Evolutionary conservation across 2,113 vertebrate species (phyloP).

Genomic region (Ammodytes marinus): DNA sequence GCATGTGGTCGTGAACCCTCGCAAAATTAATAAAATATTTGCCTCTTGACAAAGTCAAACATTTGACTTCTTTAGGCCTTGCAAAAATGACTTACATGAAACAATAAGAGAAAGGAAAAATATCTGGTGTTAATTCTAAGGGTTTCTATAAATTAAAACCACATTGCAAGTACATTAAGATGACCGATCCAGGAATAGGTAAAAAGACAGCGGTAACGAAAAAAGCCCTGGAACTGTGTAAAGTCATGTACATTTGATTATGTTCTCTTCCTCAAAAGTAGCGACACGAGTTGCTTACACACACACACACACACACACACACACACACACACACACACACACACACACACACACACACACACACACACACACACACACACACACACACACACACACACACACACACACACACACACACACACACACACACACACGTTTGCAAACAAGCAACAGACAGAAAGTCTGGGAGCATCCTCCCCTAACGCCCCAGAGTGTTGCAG

Average conservation of each 20-base stretch:
- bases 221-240: not conserved
- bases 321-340: not conserved
- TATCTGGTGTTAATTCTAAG: not conserved
- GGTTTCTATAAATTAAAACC: not conserved
- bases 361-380: constrained; percentile 15
- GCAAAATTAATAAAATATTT: not conserved
- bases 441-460: constrained; percentile 13
- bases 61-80: not conserved
- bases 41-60: not conserved
- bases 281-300: not conserved
- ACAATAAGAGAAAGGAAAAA: not conserved
- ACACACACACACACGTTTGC: not conserved
- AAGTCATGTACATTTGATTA: constrained; percentile 3
- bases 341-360: constrained; percentile 14
- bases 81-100: not conserved
- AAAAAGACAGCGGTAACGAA: constrained; percentile 1
- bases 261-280: constrained; percentile 12
- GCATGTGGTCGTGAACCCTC: not conserved
- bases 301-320: constrained; percentile 7
- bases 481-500: constrained; percentile 36
- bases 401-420: constrained; percentile 7
- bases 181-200: not conserved
- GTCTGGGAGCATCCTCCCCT: constrained; percentile 42
- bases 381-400: too few relatives aligned
- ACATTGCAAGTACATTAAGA: not conserved